phyloP scores from a whole-genome alignment of 2,797 vertebrate species.

The Pangasius sanitwongsei region DNA sequence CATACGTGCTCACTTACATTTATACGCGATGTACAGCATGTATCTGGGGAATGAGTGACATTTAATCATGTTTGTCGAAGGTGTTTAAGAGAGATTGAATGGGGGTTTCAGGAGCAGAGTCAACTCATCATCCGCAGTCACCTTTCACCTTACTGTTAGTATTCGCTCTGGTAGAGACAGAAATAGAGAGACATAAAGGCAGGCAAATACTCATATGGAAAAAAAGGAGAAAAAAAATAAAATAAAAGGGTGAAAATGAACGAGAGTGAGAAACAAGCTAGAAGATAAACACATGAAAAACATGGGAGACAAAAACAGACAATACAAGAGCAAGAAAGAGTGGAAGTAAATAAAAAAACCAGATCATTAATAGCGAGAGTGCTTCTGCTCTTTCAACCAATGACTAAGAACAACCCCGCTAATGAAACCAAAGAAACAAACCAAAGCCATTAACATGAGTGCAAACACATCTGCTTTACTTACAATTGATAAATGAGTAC shows the following conservation, averaged over 20 bases:
- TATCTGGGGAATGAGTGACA: background rate
- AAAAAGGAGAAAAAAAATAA: background rate
- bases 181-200: conserved; percentile 1
- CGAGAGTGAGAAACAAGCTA: background rate
- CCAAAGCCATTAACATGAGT: background rate
- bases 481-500: conserved; percentile 19
- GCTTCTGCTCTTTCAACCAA: conserved; percentile 15
- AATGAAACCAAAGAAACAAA: conserved; percentile 36
- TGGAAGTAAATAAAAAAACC: background rate
- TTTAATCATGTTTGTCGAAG: conserved; percentile 5
- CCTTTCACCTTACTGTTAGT: background rate
- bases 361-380: conserved; percentile 2
- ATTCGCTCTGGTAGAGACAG: background rate
- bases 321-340: background rate
- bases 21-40: no score
- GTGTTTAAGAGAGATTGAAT: background rate
- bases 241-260: background rate
- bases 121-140: background rate
- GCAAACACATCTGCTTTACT: conserved; percentile 33
- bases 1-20: background rate
- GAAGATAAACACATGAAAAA: background rate
- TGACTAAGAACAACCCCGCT: conserved; percentile 8
- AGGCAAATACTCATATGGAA: background rate
- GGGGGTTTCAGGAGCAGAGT: background rate
- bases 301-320: background rate